Base-by-base conservation (phyloP, 2,888 invertebrate genomes). In the Microchrysa polita region DNA sequence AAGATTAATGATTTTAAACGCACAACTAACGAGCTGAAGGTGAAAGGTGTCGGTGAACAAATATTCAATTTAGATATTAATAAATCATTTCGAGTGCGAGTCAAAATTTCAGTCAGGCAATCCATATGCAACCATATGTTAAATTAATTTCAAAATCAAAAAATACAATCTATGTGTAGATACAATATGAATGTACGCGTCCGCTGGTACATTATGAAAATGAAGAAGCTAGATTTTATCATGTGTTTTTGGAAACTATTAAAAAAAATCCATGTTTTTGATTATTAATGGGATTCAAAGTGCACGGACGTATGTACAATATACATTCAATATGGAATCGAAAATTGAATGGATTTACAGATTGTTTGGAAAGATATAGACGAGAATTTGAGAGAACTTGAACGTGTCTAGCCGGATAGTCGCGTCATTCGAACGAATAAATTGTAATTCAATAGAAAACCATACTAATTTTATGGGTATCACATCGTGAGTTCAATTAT, bases 1-100 rank as follows among this genome's bases (percentile, higher is more conserved):
- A 69, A 69, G 69, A 69, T 69, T 69, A 69, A 69, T 69, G 69
- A 42, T 20, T 69, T 69, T 55, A 69, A 69, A 57, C 55, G 57
- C 34, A 16, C n/a, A 42, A 69, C 69, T 69, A 69, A 69, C 69
- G 57, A 69, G 55, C 69, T 57, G n/a, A 55, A 69, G 69, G 69
- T 69, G 55, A 69, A 69, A 69, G 69, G 69, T 69, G 69, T 18
- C 14, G 18, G 57, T 57, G 55, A 69, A 69, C 57, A 69, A 69
- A 69, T 69, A 69, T 69, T 69, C 69, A 55, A 69, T 69, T 55
- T 55, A 55, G 55, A 69, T 69, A 69, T 40, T 20, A 69, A 69
- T 69, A 69, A 69, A 69, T 69, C 69, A 69, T 69, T 69, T 67
- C 23, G 27, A 34, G 27, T 34, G 7, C 27, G 27, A 48, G 16